Conservation (phyloP, 2,113 vertebrate species). For the Bagarius yarrelli region DNA sequence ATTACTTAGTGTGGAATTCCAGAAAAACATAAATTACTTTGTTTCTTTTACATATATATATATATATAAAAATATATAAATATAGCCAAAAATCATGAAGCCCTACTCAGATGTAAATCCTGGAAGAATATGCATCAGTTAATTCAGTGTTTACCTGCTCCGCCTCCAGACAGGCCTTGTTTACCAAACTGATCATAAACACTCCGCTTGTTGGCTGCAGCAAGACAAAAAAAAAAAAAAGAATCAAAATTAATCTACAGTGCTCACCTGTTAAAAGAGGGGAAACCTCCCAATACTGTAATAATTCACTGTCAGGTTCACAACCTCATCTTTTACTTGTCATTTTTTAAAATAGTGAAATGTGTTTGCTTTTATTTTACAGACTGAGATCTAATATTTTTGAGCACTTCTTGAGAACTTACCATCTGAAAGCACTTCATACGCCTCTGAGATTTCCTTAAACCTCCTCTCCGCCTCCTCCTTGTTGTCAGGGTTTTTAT, state of each 20-base stretch:
- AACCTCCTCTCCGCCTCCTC: slow-evolving; percentile 89
- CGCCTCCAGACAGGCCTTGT: slow-evolving; percentile 83
- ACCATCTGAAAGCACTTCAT: slow-evolving; percentile 94
- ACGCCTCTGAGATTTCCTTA: slow-evolving; percentile 93
- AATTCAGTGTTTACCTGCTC: slow-evolving; percentile 59
- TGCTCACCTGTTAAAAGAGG: background rate
- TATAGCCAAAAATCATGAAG: too few relatives aligned
- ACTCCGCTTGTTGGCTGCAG: slow-evolving; percentile 83
- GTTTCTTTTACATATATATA: too few relatives aligned
- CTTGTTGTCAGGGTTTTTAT: slow-evolving; percentile 96
- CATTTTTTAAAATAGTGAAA: background rate
- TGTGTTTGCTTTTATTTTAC: too few relatives aligned
- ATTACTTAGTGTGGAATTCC: too few relatives aligned
- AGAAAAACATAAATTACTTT: too few relatives aligned
- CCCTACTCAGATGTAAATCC: too few relatives aligned
- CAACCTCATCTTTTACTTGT: too few relatives aligned
- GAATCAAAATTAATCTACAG: background rate
- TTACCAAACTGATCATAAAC: slow-evolving; percentile 90
- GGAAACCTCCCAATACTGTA: background rate
- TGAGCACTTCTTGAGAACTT: slow-evolving; percentile 55
- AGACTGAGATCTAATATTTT: too few relatives aligned
- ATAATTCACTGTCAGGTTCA: too few relatives aligned
- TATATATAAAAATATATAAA: too few relatives aligned
- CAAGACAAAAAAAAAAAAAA: slow-evolving; percentile 32
- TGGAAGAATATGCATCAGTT: background rate